Conservation (phyloP, 2,113 vertebrate species). For the Eptesicus fuscus region DNA sequence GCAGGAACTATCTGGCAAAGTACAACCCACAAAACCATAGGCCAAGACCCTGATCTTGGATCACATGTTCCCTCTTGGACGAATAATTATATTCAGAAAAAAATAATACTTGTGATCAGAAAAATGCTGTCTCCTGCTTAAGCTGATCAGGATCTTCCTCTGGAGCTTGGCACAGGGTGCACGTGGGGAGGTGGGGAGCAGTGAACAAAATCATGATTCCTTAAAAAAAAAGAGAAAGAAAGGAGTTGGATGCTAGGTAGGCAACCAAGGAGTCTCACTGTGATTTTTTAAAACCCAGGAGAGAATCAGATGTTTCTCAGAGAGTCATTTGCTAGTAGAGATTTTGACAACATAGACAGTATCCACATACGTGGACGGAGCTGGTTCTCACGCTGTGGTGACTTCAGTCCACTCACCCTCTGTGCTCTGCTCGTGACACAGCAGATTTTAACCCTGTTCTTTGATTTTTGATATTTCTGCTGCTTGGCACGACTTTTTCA, state of each 20-base stretch:
- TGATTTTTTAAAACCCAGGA: not conserved
- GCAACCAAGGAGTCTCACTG: not conserved
- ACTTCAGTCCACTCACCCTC: not conserved
- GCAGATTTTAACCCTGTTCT: not conserved
- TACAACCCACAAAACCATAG: not conserved
- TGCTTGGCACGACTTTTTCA: not conserved
- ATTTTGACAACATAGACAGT: not conserved
- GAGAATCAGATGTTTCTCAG: not conserved
- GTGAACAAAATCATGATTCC: not conserved
- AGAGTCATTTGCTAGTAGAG: not conserved
- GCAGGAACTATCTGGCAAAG: not conserved
- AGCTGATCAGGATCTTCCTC: not conserved
- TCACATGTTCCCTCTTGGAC: not conserved
- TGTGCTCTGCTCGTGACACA: not conserved
- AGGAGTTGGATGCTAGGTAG: not conserved
- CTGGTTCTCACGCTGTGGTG: not conserved
- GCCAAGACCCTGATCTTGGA: not conserved
- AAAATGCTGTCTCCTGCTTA: not conserved
- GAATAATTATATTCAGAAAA: not conserved
- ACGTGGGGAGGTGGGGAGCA: not conserved
- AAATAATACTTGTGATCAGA: not conserved
- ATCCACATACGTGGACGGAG: not conserved
- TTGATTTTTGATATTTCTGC: not conserved
- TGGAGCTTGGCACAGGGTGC: not conserved
- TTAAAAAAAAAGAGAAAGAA: not conserved